A percentile compares a stretch with the other conserved stretches of the same genome.
Conservation (phyloP, 1,140 invertebrate genomes). For the Drosophila tristis region DNA sequence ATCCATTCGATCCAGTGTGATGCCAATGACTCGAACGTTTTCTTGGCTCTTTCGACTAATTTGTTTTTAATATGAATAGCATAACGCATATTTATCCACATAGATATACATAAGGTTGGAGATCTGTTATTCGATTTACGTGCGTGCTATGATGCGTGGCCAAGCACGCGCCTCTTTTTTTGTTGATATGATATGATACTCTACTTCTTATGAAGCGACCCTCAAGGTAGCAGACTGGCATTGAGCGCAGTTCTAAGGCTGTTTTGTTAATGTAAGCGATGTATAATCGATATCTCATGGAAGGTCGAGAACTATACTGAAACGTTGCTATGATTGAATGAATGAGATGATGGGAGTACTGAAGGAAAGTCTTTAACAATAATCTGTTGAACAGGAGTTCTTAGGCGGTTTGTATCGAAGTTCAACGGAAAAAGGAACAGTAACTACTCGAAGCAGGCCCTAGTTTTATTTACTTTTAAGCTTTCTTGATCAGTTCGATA, state of each 20-base stretch:
- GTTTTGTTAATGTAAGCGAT: background rate
- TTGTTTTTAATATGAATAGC: slow-evolving; percentile 70
- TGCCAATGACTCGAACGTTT: slow-evolving; percentile 9
- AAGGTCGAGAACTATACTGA: no score
- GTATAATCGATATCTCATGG: no score
- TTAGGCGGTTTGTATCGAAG: no score
- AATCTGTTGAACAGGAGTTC: no score
- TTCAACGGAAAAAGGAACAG: no score
- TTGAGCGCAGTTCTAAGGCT: background rate
- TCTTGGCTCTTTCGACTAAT: slow-evolving; percentile 57
- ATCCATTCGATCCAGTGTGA: background rate
- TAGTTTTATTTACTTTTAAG: no score
- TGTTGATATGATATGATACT: slow-evolving; percentile 6
- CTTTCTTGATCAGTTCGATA: no score
- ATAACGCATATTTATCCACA: slow-evolving; percentile 12
- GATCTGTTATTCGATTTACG: background rate
- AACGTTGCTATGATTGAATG: no score
- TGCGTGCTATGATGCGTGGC: slow-evolving; percentile 46
- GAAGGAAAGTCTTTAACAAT: no score
- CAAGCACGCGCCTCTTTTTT: slow-evolving; percentile 31
- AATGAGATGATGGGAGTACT: no score
- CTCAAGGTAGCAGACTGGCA: background rate
- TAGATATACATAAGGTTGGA: background rate
- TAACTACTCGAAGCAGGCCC: no score
- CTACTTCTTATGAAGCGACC: slow-evolving; percentile 9